Evolutionary conservation across 2,797 vertebrate genomes (phyloP), one percentile per base, ranked within the genome.

Genomic region (Molossus molossus): DNA sequence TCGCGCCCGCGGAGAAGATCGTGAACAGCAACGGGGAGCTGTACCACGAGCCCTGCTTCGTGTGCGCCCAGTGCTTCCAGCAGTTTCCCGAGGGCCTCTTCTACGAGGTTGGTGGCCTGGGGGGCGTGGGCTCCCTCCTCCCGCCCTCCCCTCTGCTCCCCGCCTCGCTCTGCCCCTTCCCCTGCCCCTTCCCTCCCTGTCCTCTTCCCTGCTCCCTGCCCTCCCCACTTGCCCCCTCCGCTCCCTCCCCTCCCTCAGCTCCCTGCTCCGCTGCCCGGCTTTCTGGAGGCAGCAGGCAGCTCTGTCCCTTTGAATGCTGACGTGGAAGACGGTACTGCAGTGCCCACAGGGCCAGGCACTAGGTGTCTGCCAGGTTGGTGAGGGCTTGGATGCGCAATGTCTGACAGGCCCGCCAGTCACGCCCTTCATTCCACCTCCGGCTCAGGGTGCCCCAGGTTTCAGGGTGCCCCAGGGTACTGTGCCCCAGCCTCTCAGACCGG

Each of bases 51-150:
- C 99, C 99, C 98, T 99, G 99, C 97, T 99, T 99, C 0, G 99
- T 99, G 87, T 99, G 99, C 0, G 99, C 99, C 7, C 99, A 99
- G 98, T 99, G 99, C 97, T 99, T 99, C 94, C 99, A 99, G 96
- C 99, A 99, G 98, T 99, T 99, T 96, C 99, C 99, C 0, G 99
- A 99, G 69, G 99, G 99, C 33, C 99, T 99, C 86, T 99, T 99
- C 98, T 99, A 99, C 0, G 99, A 99, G 99, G 99, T 99, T 58
- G 67, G 82, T 84, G 48, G 33, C 25, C 64, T 50, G 25, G 62
- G 29, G 33, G n/a, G 33, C 18, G 33, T 21, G 58, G 53, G 13
- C 15, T 33, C 33, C 33, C 53, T 55, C 2, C 53, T 55, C 53
- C 53, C 11, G 11, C 13, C 53, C 13, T 13, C 53, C 13, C 53